Percentiles rank a stretch among this genome's conserved stretches.
phyloP scores from a whole-genome alignment of 2,797 vertebrate species.

The Parambassis ranga region DNA sequence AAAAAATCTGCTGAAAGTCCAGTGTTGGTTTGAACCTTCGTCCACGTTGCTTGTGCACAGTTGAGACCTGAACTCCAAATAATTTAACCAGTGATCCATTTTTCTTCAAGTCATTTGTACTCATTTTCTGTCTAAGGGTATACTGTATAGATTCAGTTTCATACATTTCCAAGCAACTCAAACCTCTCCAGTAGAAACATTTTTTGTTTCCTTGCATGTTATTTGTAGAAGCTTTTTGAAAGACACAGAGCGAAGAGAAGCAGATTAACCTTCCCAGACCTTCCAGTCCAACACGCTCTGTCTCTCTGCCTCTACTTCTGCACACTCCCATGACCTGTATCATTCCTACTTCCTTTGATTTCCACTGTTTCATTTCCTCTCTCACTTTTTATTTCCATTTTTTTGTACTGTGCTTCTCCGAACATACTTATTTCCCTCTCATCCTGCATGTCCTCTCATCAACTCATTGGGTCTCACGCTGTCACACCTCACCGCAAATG shows the following conservation, averaged over 20 bases:
- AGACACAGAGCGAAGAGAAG: slow-evolving; percentile 42
- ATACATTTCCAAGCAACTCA: slow-evolving; percentile 10
- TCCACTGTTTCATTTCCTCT: slow-evolving; percentile 19
- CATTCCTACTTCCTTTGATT: slow-evolving; percentile 16
- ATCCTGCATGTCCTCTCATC: slow-evolving; percentile 24
- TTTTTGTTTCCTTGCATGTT: slow-evolving; percentile 43
- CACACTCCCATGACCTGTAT: slow-evolving; percentile 2
- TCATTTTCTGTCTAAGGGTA: no score
- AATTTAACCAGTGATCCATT: no score
- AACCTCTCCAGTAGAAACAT: slow-evolving; percentile 7
- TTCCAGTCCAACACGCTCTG: slow-evolving; percentile 1
- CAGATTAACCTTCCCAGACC: slow-evolving; percentile 56
- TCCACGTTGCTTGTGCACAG: no score
- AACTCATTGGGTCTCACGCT: slow-evolving; percentile 51
- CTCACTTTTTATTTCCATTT: slow-evolving; percentile 8
- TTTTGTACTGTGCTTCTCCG: slow-evolving; percentile 14
- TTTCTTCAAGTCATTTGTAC: no score
- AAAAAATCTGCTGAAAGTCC: no score
- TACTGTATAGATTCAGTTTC: slow-evolving; percentile 3
- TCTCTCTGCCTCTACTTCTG: slow-evolving; percentile 1
- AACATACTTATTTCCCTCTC: slow-evolving; percentile 20
- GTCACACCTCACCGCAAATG: slow-evolving; percentile 68
- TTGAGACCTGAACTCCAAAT: no score
- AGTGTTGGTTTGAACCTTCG: no score
- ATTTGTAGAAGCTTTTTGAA: slow-evolving; percentile 48